Evolutionary conservation across 2,797 vertebrate genomes (phyloP).

Genomic region (Discoglossus pictus): DNA sequence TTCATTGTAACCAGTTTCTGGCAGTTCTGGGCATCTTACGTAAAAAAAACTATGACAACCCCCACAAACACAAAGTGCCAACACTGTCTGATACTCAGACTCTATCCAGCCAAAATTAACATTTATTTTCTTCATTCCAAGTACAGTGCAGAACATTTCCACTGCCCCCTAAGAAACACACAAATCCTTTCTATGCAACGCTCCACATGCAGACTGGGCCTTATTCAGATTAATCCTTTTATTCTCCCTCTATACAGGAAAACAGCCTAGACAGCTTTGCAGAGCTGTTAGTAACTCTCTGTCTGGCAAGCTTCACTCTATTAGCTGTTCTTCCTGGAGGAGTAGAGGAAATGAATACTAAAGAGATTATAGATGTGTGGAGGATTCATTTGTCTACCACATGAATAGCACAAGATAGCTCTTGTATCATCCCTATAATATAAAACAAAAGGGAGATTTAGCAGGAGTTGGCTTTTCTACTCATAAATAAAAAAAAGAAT

Average conservation of each 20-base stretch:
- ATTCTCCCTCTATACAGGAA: slow-evolving; percentile 9
- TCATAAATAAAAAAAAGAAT: too few species aligned
- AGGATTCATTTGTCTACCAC: background rate
- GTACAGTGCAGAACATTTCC: too few species aligned
- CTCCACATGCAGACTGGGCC: background rate
- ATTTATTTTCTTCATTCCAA: background rate
- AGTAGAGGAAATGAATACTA: slow-evolving; percentile 25
- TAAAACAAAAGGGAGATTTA: too few species aligned
- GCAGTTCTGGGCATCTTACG: slow-evolving; percentile 95
- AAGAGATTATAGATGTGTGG: slow-evolving; percentile 14
- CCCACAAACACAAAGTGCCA: slow-evolving; percentile 35
- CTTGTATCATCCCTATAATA: background rate
- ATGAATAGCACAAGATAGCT: background rate
- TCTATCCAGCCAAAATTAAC: background rate
- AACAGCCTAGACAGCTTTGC: slow-evolving; percentile 18
- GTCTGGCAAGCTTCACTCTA: background rate
- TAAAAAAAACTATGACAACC: slow-evolving; percentile 87
- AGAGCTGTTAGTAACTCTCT: background rate
- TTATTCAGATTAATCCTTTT: background rate
- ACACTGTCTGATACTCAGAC: too few species aligned
- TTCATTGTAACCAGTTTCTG: slow-evolving; percentile 98
- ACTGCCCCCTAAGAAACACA: background rate
- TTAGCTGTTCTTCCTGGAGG: slow-evolving; percentile 12
- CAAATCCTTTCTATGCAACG: slow-evolving; percentile 1
- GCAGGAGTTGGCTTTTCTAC: too few species aligned